Percentiles rank a stretch among this genome's conserved stretches.
Evolutionary conservation across 2,888 invertebrate genomes (phyloP).

Genomic region (Trichopria drosophilae): DNA sequence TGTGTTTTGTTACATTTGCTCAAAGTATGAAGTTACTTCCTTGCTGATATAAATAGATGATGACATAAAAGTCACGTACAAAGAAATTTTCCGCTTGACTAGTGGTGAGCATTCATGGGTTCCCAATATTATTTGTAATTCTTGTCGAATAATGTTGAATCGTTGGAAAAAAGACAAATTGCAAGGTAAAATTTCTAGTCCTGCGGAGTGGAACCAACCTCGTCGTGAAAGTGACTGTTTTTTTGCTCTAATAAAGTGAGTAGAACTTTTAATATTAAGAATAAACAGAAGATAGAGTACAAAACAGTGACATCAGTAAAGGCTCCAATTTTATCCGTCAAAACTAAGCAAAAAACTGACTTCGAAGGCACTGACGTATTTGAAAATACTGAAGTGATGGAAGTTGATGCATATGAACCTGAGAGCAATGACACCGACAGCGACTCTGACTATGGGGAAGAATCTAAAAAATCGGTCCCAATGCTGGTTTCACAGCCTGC

Average conservation of each 20-base stretch:
- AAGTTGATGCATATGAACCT: constrained; percentile 2
- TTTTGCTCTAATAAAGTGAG: constrained; percentile 2
- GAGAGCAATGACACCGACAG: neutral
- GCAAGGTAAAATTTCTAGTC: too few relatives aligned
- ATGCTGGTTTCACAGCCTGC: constrained; percentile 2
- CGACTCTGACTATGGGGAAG: neutral
- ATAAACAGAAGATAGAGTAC: neutral
- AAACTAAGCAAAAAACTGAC: neutral
- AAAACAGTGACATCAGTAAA: constrained; percentile 2
- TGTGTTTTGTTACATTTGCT: too few relatives aligned
- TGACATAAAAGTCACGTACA: too few relatives aligned
- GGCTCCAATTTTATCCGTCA: too few relatives aligned
- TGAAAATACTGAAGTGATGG: neutral
- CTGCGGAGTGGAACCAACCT: neutral
- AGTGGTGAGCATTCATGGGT: constrained; percentile 4
- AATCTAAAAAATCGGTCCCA: constrained; percentile 2
- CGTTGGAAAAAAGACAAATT: constrained; percentile 14
- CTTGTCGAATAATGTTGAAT: constrained; percentile 8
- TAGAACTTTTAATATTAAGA: neutral
- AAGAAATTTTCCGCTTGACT: constrained; percentile 7
- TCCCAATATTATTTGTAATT: constrained; percentile 9
- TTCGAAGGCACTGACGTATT: constrained; percentile 5
- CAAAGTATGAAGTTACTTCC: too few relatives aligned
- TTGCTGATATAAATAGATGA: too few relatives aligned
- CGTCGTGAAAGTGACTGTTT: constrained; percentile 1